Conservation (phyloP, 2,113 vertebrate genomes). For the Amia ocellicauda region DNA sequence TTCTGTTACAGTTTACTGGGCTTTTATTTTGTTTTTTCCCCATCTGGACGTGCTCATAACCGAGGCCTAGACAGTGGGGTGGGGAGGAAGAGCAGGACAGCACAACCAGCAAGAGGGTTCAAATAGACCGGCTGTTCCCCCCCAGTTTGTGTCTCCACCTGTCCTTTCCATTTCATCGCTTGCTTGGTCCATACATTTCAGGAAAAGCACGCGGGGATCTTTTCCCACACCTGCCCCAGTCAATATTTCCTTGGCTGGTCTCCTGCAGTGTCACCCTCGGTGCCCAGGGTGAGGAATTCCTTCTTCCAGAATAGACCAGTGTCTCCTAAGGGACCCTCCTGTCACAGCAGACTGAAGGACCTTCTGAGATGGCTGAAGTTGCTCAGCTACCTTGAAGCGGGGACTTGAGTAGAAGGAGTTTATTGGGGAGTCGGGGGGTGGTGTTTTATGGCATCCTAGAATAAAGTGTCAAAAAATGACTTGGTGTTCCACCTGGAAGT, state of each 20-base stretch:
- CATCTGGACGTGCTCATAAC: conserved; percentile 16
- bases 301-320: too few species aligned
- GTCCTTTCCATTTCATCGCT: conserved; percentile 24
- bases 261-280: too few species aligned
- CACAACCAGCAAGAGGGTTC: conserved; percentile 10
- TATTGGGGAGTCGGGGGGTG: too few species aligned
- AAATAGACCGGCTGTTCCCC: not conserved
- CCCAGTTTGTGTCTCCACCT: not conserved
- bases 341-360: too few species aligned
- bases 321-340: too few species aligned
- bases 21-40: conserved; percentile 32
- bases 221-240: not conserved
- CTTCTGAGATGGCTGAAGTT: too few species aligned
- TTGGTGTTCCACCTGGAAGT: too few species aligned
- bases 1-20: conserved; percentile 44
- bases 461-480: too few species aligned
- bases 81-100: not conserved
- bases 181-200: conserved; percentile 11
- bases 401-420: too few species aligned
- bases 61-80: not conserved
- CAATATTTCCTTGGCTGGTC: not conserved
- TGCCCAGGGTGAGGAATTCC: too few species aligned
- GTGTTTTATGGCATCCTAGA: too few species aligned
- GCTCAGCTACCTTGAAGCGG: too few species aligned
- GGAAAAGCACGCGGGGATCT: not conserved